A percentile compares a stretch with the other conserved stretches of the same genome.
Conservation (phyloP, 2,888 invertebrate genomes). For the Lydus trimaculatus region DNA sequence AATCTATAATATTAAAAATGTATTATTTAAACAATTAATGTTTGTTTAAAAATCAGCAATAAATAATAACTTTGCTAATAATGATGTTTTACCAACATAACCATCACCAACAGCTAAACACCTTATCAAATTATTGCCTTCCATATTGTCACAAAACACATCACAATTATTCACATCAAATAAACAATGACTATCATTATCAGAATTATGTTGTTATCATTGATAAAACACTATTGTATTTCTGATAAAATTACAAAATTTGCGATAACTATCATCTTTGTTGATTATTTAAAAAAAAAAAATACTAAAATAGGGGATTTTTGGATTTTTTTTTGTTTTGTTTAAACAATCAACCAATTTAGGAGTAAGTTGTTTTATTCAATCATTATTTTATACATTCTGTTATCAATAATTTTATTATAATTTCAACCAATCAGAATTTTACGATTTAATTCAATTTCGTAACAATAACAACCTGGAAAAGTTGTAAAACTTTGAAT, state of each 20-base stretch:
- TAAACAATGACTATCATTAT: slow-evolving; percentile 3
- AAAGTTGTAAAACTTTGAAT: too few species aligned
- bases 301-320: not conserved
- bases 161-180: not conserved
- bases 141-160: not conserved
- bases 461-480: not conserved
- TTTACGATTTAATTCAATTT: not conserved
- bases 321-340: too few species aligned
- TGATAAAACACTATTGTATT: not conserved
- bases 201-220: not conserved
- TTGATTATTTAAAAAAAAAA: not conserved
- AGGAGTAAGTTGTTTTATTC: too few species aligned
- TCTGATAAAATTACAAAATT: not conserved
- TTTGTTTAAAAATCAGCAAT: not conserved
- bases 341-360: too few species aligned
- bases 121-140: slow-evolving; percentile 19
- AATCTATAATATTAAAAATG: slow-evolving; percentile 16
- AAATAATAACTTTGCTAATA: slow-evolving; percentile 32
- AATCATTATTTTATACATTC: not conserved
- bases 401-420: not conserved
- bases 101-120: slow-evolving; percentile 40
- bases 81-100: slow-evolving; percentile 36
- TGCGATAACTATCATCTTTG: not conserved
- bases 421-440: not conserved
- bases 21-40: not conserved